Base-by-base conservation (phyloP, 2,888 invertebrate genomes). In the Ischnura elegans region DNA sequence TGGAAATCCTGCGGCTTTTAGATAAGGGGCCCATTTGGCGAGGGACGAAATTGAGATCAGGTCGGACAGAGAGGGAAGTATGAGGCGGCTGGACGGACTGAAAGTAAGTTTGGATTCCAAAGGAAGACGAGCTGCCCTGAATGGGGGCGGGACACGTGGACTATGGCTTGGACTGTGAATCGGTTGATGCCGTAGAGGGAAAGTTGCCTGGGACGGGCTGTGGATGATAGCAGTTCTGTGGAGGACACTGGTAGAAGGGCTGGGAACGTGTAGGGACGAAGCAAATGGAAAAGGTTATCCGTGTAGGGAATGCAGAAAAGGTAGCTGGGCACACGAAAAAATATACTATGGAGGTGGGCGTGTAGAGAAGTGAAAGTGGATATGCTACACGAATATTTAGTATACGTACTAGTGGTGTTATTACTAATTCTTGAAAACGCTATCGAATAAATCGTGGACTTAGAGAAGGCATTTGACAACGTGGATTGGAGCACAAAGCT, bases 231-330 rank as follows among this genome's bases (percentile, higher is more conserved):
- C 0, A 25, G 61, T 6, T 21, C 16, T 21, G 61, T 21, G 25
- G 61, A 61, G 16, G 61, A 25, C 25, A n/a, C n/a, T n/a, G n/a
- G n/a, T n/a, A n/a, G n/a, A n/a, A n/a, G 76, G 76, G 16, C 29
- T 13, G 76, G 36, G 36, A 76, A 76, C 16, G 76, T 76, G 76
- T 10, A 36, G 76, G 36, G 76, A 8, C 76, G 36, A 36, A 13
- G 76, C 10, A 36, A 76, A 76, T 76, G 76, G 76, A 76, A 76
- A 76, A 76, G 76, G 76, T 76, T 36, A 76, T 76, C 76, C 76
- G 76, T 76, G 76, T 76, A 16, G 36, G 76, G 76, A 76, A 76
- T 76, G 76, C 76, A n/a, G 76, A 76, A 76, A 76, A 36, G 76
- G 36, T 3, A n/a, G 61, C 25, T 25, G 5, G 36, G 76, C 3